Evolutionary conservation across 2,888 invertebrate species (phyloP), one percentile per base, ranked within the genome.

Genomic region (Caenorhabditis becei): DNA sequence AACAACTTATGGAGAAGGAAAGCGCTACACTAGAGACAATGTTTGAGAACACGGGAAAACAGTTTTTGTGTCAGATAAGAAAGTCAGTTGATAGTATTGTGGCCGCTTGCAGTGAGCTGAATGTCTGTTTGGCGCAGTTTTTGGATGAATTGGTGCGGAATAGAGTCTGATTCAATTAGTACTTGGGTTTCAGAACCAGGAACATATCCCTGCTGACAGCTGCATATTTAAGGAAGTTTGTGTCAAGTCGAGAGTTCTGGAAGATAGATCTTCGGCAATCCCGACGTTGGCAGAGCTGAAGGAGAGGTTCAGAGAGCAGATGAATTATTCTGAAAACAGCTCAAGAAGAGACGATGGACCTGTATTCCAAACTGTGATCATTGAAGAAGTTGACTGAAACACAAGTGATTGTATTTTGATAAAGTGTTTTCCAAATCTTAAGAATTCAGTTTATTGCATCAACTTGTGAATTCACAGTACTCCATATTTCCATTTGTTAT

Each of bases 371-470:
- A 35, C 63, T 20, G 62, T 72, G 16, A 44, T 56, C 16, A 63
- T 72, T 20, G 62, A 72, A 63, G 71, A 72, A 35, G 37, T 72
- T 1, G 62, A 71, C 16, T 62, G 32, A 62, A 20, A 7, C n/a
- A n/a, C n/a, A n/a, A n/a, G n/a, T n/a, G n/a, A n/a, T n/a, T n/a
- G n/a, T n/a, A n/a, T n/a, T n/a, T n/a, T n/a, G n/a, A n/a, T n/a
- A n/a, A n/a, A n/a, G n/a, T n/a, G n/a, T n/a, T n/a, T n/a, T n/a
- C n/a, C n/a, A n/a, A n/a, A n/a, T n/a, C n/a, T n/a, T n/a, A n/a
- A n/a, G n/a, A n/a, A n/a, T n/a, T n/a, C n/a, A n/a, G n/a, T n/a
- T n/a, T n/a, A n/a, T n/a, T n/a, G n/a, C n/a, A n/a, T n/a, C n/a
- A n/a, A n/a, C n/a, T n/a, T n/a, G n/a, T n/a, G n/a, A n/a, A n/a